Evolutionary conservation across 1,140 invertebrate genomes (phyloP), one percentile per base, ranked within the genome.

Genomic region (Drosophila sturtevanti): DNA sequence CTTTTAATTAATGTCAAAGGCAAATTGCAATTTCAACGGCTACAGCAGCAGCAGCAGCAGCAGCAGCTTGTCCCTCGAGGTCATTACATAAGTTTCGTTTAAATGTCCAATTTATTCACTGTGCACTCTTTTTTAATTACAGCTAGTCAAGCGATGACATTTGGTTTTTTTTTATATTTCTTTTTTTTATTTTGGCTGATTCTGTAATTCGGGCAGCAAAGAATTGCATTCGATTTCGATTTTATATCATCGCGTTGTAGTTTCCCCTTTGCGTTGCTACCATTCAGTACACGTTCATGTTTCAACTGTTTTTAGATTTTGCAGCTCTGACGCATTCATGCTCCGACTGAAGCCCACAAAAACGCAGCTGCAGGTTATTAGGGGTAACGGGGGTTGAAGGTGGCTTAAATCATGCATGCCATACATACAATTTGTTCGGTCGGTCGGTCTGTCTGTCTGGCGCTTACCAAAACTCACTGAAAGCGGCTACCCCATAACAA

Each of bases 1-100:
- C 76, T 89, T 89, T 87, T 87, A 87, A 87, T 87, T 74, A 87
- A 84, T 84, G 84, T 80, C 84, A 79, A 69, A 65, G 55, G 54
- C 63, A 38, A 44, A 21, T 38, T 11, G 41, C 38, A 58, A n/a
- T 18, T 55, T 31, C 35, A 62, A 34, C 48, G 68, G 37, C 37
- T 27, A 18, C 38, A 56, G 14, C 41, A 51, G 34, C 35, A 31
- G 48, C 52, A 51, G 35, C 27, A 67, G 37, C 38, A 34, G 24
- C 38, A 56, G 41, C 41, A 52, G 38, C 41, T 62, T 35, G 60
- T 9, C 21, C 54, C 72, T 34, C 34, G 61, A 52, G 35, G 38
- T 7, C 56, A 63, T 86, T 85, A 67, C 81, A 68, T 77, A 85
- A 85, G 63, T 74, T 81, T 22, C 67, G 69, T 78, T 74, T 65